These are phyloP conservation scores for Poeciliopsis infans DNA, from an alignment of 2,797 vertebrate genomes.

Conservation along the genomic window DNA sequence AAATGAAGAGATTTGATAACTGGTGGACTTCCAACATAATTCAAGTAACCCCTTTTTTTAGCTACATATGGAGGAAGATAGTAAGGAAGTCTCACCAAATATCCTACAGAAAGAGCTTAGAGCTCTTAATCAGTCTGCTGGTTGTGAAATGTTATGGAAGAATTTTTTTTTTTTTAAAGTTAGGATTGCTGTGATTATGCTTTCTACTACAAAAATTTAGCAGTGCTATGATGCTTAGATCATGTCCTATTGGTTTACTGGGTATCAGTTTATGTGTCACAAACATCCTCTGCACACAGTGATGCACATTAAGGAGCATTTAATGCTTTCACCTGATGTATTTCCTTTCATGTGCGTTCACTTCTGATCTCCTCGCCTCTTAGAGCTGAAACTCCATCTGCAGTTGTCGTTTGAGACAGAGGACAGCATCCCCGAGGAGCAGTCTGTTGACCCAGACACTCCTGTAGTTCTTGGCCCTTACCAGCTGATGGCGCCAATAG, in stretches of 20 bases:
- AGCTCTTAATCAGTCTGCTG: not conserved
- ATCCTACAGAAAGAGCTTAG: not conserved
- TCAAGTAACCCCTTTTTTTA: not conserved
- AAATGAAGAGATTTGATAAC: not conserved
- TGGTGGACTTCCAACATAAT: not conserved
- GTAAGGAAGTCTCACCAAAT: not conserved
- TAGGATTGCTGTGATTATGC: not conserved
- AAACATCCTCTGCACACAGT: not conserved
- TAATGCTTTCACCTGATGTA: not conserved
- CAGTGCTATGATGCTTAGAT: not conserved
- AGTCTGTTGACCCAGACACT: constrained; percentile 33
- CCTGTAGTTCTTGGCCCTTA: constrained; percentile 26
- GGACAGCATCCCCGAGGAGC: constrained; percentile 61
- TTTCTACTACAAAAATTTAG: not conserved
- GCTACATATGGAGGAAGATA: not conserved
- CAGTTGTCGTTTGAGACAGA: constrained; percentile 78
- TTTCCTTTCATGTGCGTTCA: not conserved
- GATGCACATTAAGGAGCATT: not conserved
- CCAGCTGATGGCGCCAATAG: constrained; percentile 21
- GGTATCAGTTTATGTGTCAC: not conserved
- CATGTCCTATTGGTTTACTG: not conserved
- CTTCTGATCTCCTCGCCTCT: not conserved
- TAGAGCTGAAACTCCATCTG: constrained; percentile 84
- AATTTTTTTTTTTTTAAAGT: not conserved
- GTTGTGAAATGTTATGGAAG: not conserved